phyloP scores from a whole-genome alignment of 2,888 invertebrate genomes.

The Epirrhoe tristata region DNA sequence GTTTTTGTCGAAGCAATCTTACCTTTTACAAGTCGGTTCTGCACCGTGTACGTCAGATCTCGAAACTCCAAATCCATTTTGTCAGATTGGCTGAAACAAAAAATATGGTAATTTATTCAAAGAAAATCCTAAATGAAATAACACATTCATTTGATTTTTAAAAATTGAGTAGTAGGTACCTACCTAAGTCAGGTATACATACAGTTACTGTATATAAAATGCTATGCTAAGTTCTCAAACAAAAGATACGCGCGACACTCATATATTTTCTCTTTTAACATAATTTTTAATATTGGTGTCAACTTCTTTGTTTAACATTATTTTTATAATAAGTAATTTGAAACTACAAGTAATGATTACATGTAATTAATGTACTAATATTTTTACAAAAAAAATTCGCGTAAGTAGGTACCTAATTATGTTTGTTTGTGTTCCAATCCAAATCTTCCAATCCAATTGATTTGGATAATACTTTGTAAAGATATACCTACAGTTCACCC shows the following conservation, averaged over 20 bases:
- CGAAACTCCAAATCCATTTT: slow-evolving; percentile 84
- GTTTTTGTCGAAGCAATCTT: slow-evolving; percentile 36
- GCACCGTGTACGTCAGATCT: slow-evolving; percentile 75
- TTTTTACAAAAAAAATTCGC: no score
- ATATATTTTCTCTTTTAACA: slow-evolving; percentile 5
- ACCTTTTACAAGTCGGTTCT: slow-evolving; percentile 69
- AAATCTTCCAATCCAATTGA: no score
- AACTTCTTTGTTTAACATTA: no score
- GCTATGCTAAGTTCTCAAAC: background rate
- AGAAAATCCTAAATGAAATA: background rate
- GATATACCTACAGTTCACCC: no score
- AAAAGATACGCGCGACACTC: slow-evolving; percentile 15
- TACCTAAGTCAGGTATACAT: background rate
- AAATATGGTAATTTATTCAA: slow-evolving; percentile 15
- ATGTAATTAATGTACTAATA: no score
- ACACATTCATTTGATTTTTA: background rate
- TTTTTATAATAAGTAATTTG: no score
- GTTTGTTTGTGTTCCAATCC: no score
- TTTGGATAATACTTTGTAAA: no score
- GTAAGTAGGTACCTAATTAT: no score
- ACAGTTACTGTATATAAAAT: background rate
- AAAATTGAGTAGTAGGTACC: background rate
- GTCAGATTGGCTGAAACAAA: slow-evolving; percentile 68
- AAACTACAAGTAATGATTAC: no score
- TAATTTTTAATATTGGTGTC: background rate